phyloP scores from a whole-genome alignment of 2,888 invertebrate genomes.

The Anthrax anthrax region DNA sequence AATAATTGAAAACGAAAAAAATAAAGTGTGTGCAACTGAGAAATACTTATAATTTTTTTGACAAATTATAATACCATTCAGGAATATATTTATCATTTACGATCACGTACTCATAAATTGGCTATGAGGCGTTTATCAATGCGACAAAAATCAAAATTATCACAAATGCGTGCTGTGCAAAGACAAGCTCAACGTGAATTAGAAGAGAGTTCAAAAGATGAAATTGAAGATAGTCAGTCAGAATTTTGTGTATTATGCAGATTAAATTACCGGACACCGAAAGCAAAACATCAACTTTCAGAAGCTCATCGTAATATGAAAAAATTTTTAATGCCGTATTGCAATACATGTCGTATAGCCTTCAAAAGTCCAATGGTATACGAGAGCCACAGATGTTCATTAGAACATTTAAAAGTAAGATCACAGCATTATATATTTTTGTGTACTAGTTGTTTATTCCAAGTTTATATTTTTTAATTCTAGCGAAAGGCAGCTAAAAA shows the following conservation, averaged over 20 bases:
- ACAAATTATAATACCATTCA: too few species aligned
- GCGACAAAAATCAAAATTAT: constrained; percentile 56
- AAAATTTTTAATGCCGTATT: constrained; percentile 69
- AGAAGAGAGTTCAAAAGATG: constrained; percentile 52
- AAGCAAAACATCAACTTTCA: constrained; percentile 62
- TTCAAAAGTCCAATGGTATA: constrained; percentile 76
- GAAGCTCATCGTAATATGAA: constrained; percentile 73
- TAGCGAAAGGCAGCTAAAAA: constrained; percentile 43
- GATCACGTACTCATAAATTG: constrained; percentile 53
- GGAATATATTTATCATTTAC: constrained; percentile 61
- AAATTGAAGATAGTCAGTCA: constrained; percentile 42
- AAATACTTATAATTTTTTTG: too few species aligned
- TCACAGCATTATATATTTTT: constrained; percentile 3
- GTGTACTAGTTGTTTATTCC: too few species aligned
- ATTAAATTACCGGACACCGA: constrained; percentile 58
- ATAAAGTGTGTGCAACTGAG: too few species aligned
- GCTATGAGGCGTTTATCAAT: constrained; percentile 61
- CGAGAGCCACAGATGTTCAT: constrained; percentile 67
- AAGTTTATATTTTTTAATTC: constrained; percentile 10
- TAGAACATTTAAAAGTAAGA: constrained; percentile 69
- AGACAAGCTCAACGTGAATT: constrained; percentile 65
- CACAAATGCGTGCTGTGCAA: constrained; percentile 66
- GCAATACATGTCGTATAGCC: constrained; percentile 58
- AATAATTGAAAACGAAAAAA: constrained; percentile 14
- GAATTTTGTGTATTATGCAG: constrained; percentile 63